Percentiles rank a stretch among this genome's conserved stretches.
Conservation (phyloP, 2,888 invertebrate species). For the Thysanoteuthis rhombus region DNA sequence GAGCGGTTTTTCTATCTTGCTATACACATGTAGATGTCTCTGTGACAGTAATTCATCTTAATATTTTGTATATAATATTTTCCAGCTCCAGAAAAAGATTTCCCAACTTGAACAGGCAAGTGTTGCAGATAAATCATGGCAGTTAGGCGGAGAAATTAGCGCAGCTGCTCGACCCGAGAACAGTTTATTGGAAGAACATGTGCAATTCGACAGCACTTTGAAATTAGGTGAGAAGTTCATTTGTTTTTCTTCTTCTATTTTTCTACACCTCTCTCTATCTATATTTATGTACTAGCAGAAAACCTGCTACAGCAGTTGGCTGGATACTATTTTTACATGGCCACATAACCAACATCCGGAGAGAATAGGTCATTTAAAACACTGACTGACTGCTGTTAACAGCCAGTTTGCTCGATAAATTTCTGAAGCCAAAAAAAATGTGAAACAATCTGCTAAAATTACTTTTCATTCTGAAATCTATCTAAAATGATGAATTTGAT, state of each 20-base stretch:
- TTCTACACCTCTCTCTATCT: background rate
- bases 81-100: constrained; percentile 66
- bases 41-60: background rate
- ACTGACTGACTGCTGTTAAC: too few species aligned
- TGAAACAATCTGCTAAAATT: too few species aligned
- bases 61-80: background rate
- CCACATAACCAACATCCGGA: too few species aligned
- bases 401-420: too few species aligned
- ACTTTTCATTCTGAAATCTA: too few species aligned
- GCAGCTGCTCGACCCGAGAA: constrained; percentile 86
- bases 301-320: too few species aligned
- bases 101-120: constrained; percentile 68
- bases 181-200: constrained; percentile 88
- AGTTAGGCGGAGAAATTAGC: constrained; percentile 88
- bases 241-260: background rate
- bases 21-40: background rate
- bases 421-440: too few species aligned
- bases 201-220: constrained; percentile 87
- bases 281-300: too few species aligned
- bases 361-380: too few species aligned
- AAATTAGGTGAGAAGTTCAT: constrained; percentile 73
- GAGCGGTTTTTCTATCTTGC: too few species aligned
- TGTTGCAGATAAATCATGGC: constrained; percentile 90
- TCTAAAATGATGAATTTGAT: too few species aligned
- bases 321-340: too few species aligned